These are phyloP conservation scores for Pocillopora meandrina DNA, from an alignment of 92 coral and sea anemone genomes.

Conservation along the genomic window DNA sequence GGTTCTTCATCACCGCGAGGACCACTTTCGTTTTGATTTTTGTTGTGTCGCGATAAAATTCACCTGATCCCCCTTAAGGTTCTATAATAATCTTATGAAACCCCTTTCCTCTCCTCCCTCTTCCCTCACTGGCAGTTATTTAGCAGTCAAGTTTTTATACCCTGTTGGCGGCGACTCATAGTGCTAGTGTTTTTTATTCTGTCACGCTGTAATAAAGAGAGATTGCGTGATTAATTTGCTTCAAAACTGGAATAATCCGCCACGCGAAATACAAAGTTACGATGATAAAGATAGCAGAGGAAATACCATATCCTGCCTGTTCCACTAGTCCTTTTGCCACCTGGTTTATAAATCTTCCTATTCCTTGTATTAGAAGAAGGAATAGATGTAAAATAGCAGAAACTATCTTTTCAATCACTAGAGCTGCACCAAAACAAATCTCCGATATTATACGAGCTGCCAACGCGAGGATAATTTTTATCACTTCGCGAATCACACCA, in stretches of 20 bases:
- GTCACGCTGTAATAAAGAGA: neutral
- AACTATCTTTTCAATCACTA: conserved; percentile 11
- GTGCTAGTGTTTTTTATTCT: neutral
- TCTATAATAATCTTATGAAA: too few relatives aligned
- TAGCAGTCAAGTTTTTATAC: too few relatives aligned
- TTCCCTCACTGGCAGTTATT: too few relatives aligned
- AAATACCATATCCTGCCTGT: conserved; percentile 24
- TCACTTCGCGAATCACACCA: conserved; percentile 13
- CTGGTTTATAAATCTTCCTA: conserved; percentile 14
- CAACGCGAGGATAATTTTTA: conserved; percentile 17
- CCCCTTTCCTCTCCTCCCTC: too few relatives aligned
- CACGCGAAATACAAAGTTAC: conserved; percentile 4
- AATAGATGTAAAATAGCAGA: conserved; percentile 12
- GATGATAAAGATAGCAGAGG: conserved; percentile 4
- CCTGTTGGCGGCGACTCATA: too few relatives aligned
- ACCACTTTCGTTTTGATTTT: too few relatives aligned
- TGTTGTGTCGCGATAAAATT: too few relatives aligned
- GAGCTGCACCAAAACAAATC: conserved; percentile 20
- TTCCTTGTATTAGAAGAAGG: conserved; percentile 3
- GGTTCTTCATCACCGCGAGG: too few relatives aligned
- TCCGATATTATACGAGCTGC: conserved; percentile 33
- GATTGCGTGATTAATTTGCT: conserved; percentile 17
- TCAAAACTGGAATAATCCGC: conserved; percentile 1
- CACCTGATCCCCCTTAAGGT: too few relatives aligned
- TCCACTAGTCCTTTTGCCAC: conserved; percentile 15